Conservation (phyloP, 2,113 vertebrate species). For the Coracopsis vasa region DNA sequence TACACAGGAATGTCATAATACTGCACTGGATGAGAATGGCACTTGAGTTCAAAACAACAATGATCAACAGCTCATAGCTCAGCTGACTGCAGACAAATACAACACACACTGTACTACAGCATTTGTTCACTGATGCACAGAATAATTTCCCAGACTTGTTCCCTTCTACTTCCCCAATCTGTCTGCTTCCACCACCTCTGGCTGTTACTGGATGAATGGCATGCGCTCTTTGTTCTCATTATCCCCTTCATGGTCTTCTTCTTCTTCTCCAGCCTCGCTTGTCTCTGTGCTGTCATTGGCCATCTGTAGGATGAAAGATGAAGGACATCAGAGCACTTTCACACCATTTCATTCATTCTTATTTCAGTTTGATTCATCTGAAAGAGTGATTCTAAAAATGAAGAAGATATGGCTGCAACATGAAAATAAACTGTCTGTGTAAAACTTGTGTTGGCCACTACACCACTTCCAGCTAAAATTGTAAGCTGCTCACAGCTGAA, state of each 20-base stretch:
- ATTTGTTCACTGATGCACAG: slow-evolving; percentile 81
- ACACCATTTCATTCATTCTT: not conserved
- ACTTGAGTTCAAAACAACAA: slow-evolving; percentile 83
- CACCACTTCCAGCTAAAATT: not conserved
- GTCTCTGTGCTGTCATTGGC: slow-evolving; percentile 98
- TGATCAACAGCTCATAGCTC: slow-evolving; percentile 81
- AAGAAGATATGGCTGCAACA: not conserved
- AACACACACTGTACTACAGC: slow-evolving; percentile 84
- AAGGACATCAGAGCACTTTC: not conserved
- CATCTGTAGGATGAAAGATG: slow-evolving; percentile 81
- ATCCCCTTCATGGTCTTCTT: slow-evolving; percentile 96
- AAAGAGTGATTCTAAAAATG: not conserved
- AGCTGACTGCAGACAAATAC: slow-evolving; percentile 84
- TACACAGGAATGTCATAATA: slow-evolving; percentile 66
- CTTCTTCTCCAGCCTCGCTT: slow-evolving; percentile 96
- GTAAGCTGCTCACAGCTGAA: not conserved
- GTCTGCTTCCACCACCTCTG: not conserved
- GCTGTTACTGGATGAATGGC: slow-evolving; percentile 94
- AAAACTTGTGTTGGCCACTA: not conserved
- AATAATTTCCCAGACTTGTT: slow-evolving; percentile 66
- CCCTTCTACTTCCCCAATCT: slow-evolving; percentile 41
- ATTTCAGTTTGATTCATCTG: not conserved
- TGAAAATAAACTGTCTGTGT: not conserved
- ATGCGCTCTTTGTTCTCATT: slow-evolving; percentile 96
- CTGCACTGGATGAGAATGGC: slow-evolving; percentile 78